Conservation (phyloP, 2,113 vertebrate genomes). For the Herpetotheres cachinnans region DNA sequence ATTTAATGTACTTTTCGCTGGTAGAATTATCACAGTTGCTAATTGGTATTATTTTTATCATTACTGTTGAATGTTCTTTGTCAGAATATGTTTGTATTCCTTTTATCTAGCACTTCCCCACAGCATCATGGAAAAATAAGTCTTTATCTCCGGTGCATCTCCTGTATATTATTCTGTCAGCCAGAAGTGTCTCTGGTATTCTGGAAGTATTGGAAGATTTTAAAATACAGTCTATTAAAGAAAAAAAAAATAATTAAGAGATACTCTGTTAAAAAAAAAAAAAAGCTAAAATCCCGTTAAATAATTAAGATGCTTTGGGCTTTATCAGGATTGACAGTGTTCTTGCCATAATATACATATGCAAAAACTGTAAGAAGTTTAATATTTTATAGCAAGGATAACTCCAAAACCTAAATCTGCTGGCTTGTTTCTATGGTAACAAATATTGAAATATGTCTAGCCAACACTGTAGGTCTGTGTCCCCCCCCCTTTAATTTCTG, state of each 20-base stretch:
- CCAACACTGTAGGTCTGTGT: constrained; percentile 50
- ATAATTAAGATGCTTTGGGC: constrained; percentile 59
- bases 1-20: background rate
- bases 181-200: background rate
- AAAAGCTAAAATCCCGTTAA: constrained; percentile 39
- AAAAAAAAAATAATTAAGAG: background rate
- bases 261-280: background rate
- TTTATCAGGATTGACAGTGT: constrained; percentile 54
- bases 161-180: background rate
- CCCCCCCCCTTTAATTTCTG: constrained; percentile 63
- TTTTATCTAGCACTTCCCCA: background rate
- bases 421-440: constrained; percentile 78
- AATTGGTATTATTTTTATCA: background rate
- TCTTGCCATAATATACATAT: constrained; percentile 59
- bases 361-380: constrained; percentile 72
- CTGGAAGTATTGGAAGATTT: background rate
- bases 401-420: constrained; percentile 73
- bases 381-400: constrained; percentile 77
- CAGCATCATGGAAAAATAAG: background rate
- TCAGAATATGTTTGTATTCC: background rate
- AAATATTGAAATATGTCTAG: constrained; percentile 73
- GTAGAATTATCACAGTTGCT: background rate
- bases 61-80: background rate
- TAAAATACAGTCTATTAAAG: constrained; percentile 11
- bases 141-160: background rate